These are phyloP conservation scores for Drosophila mimetica DNA, from an alignment of 2,888 invertebrate species.

Conservation along the genomic window DNA sequence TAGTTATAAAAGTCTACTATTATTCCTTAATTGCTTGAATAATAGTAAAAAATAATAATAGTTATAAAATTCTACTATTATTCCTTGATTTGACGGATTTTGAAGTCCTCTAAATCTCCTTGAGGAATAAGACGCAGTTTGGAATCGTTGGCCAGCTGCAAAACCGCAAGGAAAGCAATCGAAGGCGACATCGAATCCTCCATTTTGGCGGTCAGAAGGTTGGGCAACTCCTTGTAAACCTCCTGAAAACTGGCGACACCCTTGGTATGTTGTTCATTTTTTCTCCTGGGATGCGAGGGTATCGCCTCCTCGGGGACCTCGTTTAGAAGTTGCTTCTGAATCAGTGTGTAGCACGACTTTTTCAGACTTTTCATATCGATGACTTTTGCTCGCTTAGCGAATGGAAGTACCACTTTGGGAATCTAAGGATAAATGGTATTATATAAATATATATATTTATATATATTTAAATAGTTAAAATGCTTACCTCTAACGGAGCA, in stretches of 20 bases:
- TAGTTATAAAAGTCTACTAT: too few species aligned
- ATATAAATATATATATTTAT: neutral
- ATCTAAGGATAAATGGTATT: slow-evolving; percentile 49
- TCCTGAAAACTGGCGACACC: slow-evolving; percentile 86
- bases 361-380: slow-evolving; percentile 94
- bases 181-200: slow-evolving; percentile 90
- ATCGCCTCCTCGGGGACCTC: slow-evolving; percentile 48
- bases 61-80: too few species aligned
- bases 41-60: too few species aligned
- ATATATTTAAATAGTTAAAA: neutral
- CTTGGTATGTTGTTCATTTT: slow-evolving; percentile 81
- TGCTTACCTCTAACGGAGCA: slow-evolving; percentile 86
- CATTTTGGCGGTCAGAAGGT: slow-evolving; percentile 87
- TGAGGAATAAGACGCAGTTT: slow-evolving; percentile 86
- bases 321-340: slow-evolving; percentile 82
- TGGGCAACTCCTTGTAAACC: slow-evolving; percentile 87
- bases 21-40: too few species aligned
- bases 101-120: slow-evolving; percentile 86
- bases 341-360: slow-evolving; percentile 89
- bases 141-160: slow-evolving; percentile 94
- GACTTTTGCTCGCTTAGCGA: slow-evolving; percentile 93
- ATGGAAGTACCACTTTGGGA: slow-evolving; percentile 89
- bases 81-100: slow-evolving; percentile 80
- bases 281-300: slow-evolving; percentile 59
- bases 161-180: slow-evolving; percentile 91